A percentile compares a stretch with the other conserved stretches of the same genome.
Conservation (phyloP, 2,888 invertebrate species). For the Kryphioiulus occultus region DNA sequence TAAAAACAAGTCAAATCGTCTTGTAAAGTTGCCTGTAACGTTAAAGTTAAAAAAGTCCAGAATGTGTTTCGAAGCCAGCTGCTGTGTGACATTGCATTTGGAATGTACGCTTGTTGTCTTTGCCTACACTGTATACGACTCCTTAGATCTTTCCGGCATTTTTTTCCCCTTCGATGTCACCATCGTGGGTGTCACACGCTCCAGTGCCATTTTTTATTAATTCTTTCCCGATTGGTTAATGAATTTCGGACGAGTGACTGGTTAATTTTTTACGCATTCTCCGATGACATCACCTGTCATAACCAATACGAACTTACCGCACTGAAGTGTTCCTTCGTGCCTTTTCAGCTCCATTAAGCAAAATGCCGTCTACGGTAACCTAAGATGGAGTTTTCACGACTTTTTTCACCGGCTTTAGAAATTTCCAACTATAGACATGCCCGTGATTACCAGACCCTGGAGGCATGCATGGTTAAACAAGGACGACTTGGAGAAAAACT, state of each 20-base stretch:
- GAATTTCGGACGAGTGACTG: constrained; percentile 23
- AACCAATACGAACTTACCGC: not conserved
- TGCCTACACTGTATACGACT: constrained; percentile 3
- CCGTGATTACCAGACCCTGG: not conserved
- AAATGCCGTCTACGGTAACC: not conserved
- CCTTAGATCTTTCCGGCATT: constrained; percentile 14
- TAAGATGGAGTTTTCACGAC: constrained; percentile 7
- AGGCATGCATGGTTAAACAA: not conserved
- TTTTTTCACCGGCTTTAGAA: not conserved
- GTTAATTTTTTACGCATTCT: constrained; percentile 15
- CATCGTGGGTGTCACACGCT: constrained; percentile 15
- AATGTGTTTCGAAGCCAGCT: not conserved
- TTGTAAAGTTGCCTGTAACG: not conserved
- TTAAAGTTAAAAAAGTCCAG: not conserved
- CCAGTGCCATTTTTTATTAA: constrained; percentile 9
- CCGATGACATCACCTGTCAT: constrained; percentile 6
- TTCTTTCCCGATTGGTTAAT: constrained; percentile 23
- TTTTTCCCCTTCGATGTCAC: not conserved
- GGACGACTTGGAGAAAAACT: not conserved
- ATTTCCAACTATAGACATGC: not conserved
- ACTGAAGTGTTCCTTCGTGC: not conserved
- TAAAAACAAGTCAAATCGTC: not conserved
- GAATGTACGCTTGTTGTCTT: constrained; percentile 6
- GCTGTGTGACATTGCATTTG: constrained; percentile 23
- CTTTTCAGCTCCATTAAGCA: constrained; percentile 6